Percentiles rank a stretch among this genome's conserved stretches.
Conservation (phyloP, 2,888 invertebrate genomes). For the Tiliacea aurago region DNA sequence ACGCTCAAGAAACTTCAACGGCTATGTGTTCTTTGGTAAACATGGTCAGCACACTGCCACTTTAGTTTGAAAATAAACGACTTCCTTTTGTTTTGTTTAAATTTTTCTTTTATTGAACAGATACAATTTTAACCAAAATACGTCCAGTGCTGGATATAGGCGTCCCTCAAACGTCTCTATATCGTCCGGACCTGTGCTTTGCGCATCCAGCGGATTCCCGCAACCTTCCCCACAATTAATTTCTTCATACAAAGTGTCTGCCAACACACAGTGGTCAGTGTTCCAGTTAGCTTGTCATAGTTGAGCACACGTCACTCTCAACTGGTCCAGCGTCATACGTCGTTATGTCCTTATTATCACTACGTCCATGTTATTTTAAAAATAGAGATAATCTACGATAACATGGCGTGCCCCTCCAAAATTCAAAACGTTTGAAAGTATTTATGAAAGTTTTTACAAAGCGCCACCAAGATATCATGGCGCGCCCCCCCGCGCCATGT, state of each 20-base stretch:
- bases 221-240: not conserved
- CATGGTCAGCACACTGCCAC: not conserved
- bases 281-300: slow-evolving; percentile 10
- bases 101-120: not conserved
- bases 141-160: not conserved
- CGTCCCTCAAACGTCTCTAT: not conserved
- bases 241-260: not conserved
- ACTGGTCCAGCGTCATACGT: not conserved
- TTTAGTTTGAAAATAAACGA: not conserved
- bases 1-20: not conserved
- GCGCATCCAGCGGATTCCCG: not conserved
- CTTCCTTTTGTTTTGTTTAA: not conserved
- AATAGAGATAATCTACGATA: too few species aligned
- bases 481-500: too few species aligned
- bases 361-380: too few species aligned
- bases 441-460: too few species aligned
- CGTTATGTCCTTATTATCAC: slow-evolving; percentile 38
- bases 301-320: not conserved
- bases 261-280: slow-evolving; percentile 6
- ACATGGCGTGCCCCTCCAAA: too few species aligned
- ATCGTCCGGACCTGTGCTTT: not conserved
- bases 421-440: too few species aligned
- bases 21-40: too few species aligned
- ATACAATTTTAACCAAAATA: not conserved
- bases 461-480: too few species aligned